Percentiles rank a stretch among this genome's conserved stretches.
Conservation (phyloP, 2,113 vertebrate species). For the Centropus unirufus region DNA sequence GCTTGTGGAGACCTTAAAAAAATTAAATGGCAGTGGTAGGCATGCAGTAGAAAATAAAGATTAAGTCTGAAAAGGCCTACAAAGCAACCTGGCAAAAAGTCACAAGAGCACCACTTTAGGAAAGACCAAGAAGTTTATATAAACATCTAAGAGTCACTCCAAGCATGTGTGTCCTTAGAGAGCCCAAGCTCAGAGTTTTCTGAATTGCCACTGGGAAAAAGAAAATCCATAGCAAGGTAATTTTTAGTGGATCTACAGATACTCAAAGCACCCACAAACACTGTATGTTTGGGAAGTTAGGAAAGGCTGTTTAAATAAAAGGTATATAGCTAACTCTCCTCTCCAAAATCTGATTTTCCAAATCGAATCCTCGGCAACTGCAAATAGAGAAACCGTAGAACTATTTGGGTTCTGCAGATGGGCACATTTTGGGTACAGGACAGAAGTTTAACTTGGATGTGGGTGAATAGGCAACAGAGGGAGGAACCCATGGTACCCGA, state of each 20-base stretch:
- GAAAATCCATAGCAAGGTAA: neutral
- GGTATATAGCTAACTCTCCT: neutral
- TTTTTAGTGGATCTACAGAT: neutral
- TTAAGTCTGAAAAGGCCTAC: neutral
- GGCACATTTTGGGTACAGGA: neutral
- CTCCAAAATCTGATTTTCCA: neutral
- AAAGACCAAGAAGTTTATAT: neutral
- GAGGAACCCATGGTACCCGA: neutral
- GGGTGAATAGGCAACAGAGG: neutral
- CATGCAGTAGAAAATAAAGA: neutral
- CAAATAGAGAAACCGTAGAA: neutral
- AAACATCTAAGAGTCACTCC: neutral
- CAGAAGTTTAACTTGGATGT: neutral
- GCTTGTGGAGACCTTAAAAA: neutral
- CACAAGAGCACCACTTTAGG: neutral
- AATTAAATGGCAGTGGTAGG: neutral
- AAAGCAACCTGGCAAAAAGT: neutral
- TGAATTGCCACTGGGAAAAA: neutral
- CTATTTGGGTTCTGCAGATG: neutral
- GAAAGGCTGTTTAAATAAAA: neutral
- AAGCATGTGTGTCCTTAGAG: accelerated
- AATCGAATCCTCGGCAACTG: neutral
- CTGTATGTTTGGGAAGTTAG: neutral
- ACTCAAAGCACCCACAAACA: neutral
- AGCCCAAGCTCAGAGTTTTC: neutral